phyloP scores from a whole-genome alignment of 2,888 invertebrate species.

The Acanthoscelides obtectus region DNA sequence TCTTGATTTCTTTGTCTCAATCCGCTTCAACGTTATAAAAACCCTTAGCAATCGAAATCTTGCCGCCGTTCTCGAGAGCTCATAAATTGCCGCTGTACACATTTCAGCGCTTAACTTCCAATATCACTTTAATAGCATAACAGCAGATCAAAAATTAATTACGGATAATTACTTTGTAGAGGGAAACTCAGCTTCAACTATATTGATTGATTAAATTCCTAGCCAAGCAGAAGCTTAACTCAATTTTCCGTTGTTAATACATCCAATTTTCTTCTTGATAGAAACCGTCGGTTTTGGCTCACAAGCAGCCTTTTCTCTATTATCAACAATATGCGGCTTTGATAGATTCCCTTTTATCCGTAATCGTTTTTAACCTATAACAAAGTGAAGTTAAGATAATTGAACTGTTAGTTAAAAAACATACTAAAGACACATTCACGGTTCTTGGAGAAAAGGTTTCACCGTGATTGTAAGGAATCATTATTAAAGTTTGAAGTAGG shows the following conservation, averaged over 20 bases:
- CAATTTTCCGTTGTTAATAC: neutral
- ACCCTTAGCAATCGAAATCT: too few species aligned
- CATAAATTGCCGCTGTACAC: too few species aligned
- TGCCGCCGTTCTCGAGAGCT: too few species aligned
- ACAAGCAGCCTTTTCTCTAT: neutral
- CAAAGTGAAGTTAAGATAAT: too few species aligned
- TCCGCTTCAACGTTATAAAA: too few species aligned
- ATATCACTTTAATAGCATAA: neutral
- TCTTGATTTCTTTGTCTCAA: too few species aligned
- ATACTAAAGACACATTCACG: too few species aligned
- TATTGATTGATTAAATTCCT: neutral
- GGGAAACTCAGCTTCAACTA: neutral
- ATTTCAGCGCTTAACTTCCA: neutral
- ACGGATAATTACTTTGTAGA: neutral
- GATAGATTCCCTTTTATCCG: neutral
- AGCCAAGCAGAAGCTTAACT: neutral
- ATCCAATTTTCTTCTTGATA: neutral
- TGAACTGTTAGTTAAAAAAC: too few species aligned
- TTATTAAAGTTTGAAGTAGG: too few species aligned
- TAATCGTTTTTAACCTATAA: too few species aligned
- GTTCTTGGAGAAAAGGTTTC: too few species aligned
- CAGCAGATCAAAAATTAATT: neutral
- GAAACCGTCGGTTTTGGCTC: neutral
- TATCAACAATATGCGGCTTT: neutral
- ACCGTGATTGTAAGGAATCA: too few species aligned